phyloP scores from a whole-genome alignment of 2,888 invertebrate genomes.

The Nephrotoma appendiculata region DNA sequence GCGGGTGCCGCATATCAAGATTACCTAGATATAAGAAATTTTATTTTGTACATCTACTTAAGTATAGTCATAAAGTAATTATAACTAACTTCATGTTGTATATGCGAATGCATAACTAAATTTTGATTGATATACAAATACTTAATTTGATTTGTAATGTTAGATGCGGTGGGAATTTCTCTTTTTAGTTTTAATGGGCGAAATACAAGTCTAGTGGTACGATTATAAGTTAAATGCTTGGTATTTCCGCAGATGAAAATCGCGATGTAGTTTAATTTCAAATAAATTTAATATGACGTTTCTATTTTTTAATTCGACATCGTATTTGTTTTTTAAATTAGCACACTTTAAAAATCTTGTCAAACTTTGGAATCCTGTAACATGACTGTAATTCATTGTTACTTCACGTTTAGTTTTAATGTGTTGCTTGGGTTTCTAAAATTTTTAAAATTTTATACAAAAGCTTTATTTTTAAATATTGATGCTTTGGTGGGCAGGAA shows the following conservation, averaged over 20 bases:
- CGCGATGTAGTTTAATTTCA: neutral
- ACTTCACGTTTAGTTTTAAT: too few relatives aligned
- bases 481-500: too few relatives aligned
- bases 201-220: neutral
- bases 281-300: too few relatives aligned
- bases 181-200: neutral
- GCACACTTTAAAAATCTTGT: too few relatives aligned
- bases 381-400: too few relatives aligned
- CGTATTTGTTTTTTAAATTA: too few relatives aligned
- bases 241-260: neutral
- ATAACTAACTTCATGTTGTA: neutral
- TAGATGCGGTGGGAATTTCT: neutral
- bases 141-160: neutral
- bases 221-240: neutral
- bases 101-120: neutral
- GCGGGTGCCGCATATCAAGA: neutral
- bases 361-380: too few relatives aligned
- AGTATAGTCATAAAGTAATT: neutral
- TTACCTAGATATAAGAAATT: neutral
- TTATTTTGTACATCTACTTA: neutral
- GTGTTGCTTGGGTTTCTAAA: too few relatives aligned
- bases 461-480: too few relatives aligned
- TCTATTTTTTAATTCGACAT: too few relatives aligned
- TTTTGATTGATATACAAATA: neutral
- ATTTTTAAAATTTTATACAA: too few relatives aligned